Base-by-base conservation (phyloP, 1,140 invertebrate genomes). In the Brevipalpus yothersi region DNA sequence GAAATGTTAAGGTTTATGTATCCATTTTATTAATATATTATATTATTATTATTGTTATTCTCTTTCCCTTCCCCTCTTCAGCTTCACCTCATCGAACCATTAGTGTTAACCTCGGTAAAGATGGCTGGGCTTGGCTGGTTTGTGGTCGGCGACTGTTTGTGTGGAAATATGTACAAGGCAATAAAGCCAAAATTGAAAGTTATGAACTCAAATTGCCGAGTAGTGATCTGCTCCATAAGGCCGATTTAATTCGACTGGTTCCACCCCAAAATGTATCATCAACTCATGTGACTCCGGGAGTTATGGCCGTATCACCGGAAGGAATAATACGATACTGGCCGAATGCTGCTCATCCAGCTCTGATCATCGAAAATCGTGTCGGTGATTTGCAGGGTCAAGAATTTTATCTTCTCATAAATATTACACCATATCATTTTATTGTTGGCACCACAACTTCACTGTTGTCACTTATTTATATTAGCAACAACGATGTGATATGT, bases 271-370 rank as follows among this genome's bases (percentile, higher is more conserved):
- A 31, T 31, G 23, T 21, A 56, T 15, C 43, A 19, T 31, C n/a
- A 21, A 60, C 17, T 15, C 10, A 43, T 23, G 21, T 5, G 11
- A 61, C 56, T 45, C 83, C 88, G 39, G 82, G 84, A 11, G 91
- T 87, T 67, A 80, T 94, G 64, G 88, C 88, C 45, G 86, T 91
- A 0, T 92, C 88, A 12, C 88, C 90, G 31, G 89, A 92, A 69
- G 91, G 89, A n/a, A 75, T 82, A 42, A 80, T 89, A 4, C 76
- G 88, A 15, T 94, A 85, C 69, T 95, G 91, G 91, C 76, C 84
- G 0, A 86, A 81, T 40, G 80, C 94, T 47, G 81, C 84, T 0
- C 86, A 92, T 66, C 87, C 91, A 67, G 81, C 81, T 4, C 79
- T 80, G 10, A 88, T 82, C n/a, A 76, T 82, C 13, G 88, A 93